Evolutionary conservation across 2,797 vertebrate genomes (phyloP).

Genomic region (Pseudomugil gertrudae): DNA sequence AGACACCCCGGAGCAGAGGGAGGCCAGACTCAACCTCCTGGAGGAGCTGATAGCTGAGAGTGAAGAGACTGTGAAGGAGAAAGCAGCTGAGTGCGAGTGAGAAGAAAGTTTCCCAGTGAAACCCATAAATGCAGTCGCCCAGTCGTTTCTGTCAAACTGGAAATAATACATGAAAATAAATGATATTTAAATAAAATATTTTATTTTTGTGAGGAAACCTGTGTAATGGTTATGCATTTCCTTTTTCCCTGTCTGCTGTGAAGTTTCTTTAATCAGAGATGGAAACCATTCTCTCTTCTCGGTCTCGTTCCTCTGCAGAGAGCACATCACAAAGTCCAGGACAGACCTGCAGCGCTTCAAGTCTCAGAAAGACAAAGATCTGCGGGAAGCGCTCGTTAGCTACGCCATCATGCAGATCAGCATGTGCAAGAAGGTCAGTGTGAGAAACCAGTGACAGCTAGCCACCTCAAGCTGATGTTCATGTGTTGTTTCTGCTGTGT

Average conservation of each 20-base stretch:
- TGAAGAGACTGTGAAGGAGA: conserved; percentile 88
- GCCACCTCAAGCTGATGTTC: no score
- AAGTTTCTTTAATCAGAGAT: no score
- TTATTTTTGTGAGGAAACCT: no score
- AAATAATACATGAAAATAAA: no score
- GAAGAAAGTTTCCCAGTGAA: no score
- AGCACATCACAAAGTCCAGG: conserved; percentile 91
- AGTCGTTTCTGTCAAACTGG: no score
- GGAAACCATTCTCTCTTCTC: no score
- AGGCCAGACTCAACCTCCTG: conserved; percentile 89
- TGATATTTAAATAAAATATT: no score
- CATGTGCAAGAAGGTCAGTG: conserved; percentile 96
- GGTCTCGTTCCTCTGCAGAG: conserved; percentile 72
- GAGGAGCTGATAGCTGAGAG: conserved; percentile 93
- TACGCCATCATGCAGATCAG: conserved; percentile 96
- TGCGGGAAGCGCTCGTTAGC: conserved; percentile 92
- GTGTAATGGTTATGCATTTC: no score
- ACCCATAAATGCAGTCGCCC: no score
- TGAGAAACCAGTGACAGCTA: no score
- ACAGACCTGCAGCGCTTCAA: conserved; percentile 92
- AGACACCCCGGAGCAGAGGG: conserved; percentile 94
- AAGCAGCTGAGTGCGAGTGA: conserved; percentile 91
- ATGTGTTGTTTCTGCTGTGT: conserved; percentile 19
- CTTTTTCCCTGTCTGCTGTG: no score
- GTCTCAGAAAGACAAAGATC: conserved; percentile 92